Conservation (phyloP, 2,797 vertebrate species). For the Lepilemur septentrionalis region DNA sequence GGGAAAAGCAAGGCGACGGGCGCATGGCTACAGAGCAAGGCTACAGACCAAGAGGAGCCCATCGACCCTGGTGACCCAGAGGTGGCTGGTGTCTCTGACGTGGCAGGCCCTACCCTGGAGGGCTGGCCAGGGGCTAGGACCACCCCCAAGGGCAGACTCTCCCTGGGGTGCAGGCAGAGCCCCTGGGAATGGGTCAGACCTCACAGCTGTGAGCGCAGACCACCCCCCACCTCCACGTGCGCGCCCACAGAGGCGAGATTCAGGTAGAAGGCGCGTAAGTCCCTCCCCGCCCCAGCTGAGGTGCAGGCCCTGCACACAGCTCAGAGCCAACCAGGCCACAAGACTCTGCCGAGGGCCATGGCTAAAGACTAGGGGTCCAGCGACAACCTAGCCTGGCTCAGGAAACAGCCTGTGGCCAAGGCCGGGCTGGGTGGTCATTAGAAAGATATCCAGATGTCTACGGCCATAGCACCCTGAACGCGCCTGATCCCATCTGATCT, state of each 20-base stretch:
- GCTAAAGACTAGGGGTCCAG: background rate
- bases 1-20: background rate
- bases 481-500: too few relatives aligned
- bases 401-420: background rate
- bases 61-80: background rate
- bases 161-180: background rate
- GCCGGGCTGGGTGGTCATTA: background rate
- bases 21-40: background rate
- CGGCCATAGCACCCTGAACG: too few relatives aligned
- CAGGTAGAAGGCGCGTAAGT: background rate
- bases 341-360: background rate
- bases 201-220: background rate
- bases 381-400: background rate
- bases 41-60: background rate
- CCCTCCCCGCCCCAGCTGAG: background rate
- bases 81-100: too few relatives aligned
- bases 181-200: too few relatives aligned
- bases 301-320: background rate
- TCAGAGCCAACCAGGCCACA: background rate
- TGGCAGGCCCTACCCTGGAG: background rate
- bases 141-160: background rate
- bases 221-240: fast-evolving
- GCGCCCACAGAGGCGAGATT: background rate
- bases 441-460: background rate
- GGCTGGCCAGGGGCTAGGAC: background rate